phyloP scores from a whole-genome alignment of 1,140 invertebrate genomes.

The Coenobita brevimanus region DNA sequence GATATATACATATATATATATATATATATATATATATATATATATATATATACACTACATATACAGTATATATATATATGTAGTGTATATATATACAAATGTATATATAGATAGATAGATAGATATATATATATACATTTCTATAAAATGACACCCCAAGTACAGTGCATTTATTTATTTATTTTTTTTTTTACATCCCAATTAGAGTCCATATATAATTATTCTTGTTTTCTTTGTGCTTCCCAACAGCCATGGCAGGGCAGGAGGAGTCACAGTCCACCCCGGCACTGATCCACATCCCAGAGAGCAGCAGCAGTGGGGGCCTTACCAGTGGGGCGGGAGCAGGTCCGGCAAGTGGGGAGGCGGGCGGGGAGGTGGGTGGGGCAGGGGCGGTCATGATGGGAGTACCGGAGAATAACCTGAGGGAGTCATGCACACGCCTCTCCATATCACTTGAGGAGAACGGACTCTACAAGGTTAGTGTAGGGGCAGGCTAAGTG shows the following conservation, averaged over 20 bases:
- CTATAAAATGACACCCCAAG: neutral
- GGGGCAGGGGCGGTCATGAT: slow-evolving; percentile 72
- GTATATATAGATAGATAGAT: too few relatives aligned
- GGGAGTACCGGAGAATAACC: slow-evolving; percentile 87
- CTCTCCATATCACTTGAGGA: slow-evolving; percentile 90
- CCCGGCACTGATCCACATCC: slow-evolving; percentile 82
- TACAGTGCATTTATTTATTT: too few relatives aligned
- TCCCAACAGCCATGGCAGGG: slow-evolving; percentile 77
- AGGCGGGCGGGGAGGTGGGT: slow-evolving; percentile 30
- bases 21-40: slow-evolving; percentile 20
- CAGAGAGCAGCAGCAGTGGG: slow-evolving; percentile 75
- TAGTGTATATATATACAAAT: too few relatives aligned
- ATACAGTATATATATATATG: too few relatives aligned
- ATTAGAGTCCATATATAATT: neutral
- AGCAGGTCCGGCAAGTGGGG: slow-evolving; percentile 25
- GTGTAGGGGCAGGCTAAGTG: too few relatives aligned
- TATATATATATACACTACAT: too few relatives aligned
- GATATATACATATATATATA: too few relatives aligned
- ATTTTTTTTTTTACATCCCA: neutral
- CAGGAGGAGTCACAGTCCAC: slow-evolving; percentile 91
- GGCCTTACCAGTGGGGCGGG: neutral
- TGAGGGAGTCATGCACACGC: slow-evolving; percentile 88
- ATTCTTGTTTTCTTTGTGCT: neutral
- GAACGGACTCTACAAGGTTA: slow-evolving; percentile 86
- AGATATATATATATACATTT: neutral